A percentile compares a stretch with the other conserved stretches of the same genome.
Evolutionary conservation across 53 echinoderm and acorn worm species (phyloP).

Genomic region (Astropecten irregularis): DNA sequence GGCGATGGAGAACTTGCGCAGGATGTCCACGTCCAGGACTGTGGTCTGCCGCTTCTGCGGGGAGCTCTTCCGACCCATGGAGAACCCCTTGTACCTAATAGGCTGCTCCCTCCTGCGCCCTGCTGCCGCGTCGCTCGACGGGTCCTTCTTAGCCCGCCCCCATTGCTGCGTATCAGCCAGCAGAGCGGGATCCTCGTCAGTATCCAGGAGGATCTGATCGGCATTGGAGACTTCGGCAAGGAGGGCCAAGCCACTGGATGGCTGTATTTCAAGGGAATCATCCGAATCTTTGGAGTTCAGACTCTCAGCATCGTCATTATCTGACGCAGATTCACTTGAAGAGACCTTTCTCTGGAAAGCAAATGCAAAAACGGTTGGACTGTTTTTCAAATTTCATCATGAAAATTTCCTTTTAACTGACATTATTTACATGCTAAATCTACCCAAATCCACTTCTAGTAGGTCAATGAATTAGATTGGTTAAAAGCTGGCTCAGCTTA

Average conservation of each 20-base stretch:
- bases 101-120: slow-evolving; percentile 28
- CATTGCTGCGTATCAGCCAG: not conserved
- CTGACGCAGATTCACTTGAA: slow-evolving; percentile 1
- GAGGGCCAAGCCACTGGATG: slow-evolving; percentile 37
- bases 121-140: not conserved
- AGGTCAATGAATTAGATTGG: too few species aligned
- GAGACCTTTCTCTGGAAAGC: slow-evolving; percentile 12
- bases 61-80: slow-evolving; percentile 6
- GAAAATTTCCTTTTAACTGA: not conserved
- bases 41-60: slow-evolving; percentile 25
- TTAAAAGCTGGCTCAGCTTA: not conserved
- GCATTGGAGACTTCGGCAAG: slow-evolving; percentile 31
- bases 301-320: slow-evolving; percentile 3
- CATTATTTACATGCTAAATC: too few species aligned
- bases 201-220: not conserved
- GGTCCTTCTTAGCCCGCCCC: not conserved
- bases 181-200: not conserved
- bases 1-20: slow-evolving; percentile 81
- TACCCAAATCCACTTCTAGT: too few species aligned
- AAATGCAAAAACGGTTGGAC: not conserved
- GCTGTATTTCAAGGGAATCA: not conserved
- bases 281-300: not conserved
- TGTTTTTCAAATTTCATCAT: not conserved
- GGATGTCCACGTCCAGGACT: slow-evolving; percentile 82
- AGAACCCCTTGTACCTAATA: slow-evolving; percentile 29